Percentiles rank a stretch among this genome's conserved stretches.
These are phyloP conservation scores for Triplophysa rosa DNA, from an alignment of 2,113 vertebrate species.

Conservation along the genomic window DNA sequence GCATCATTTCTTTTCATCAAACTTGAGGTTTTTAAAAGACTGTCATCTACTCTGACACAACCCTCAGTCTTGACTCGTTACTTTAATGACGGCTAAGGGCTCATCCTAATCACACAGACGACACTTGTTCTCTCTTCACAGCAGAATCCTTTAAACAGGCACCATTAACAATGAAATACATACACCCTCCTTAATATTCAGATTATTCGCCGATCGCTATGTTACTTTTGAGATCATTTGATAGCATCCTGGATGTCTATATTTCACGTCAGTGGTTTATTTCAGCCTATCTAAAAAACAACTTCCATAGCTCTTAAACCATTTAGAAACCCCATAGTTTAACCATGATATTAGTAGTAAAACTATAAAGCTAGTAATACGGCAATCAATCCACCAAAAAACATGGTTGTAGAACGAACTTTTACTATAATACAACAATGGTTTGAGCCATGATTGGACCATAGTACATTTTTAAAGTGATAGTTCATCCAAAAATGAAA, in stretches of 20 bases:
- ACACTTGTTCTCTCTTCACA: slow-evolving; percentile 13
- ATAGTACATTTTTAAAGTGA: no score
- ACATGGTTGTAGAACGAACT: no score
- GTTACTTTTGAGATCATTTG: no score
- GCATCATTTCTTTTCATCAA: slow-evolving; percentile 31
- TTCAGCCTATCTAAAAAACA: neutral
- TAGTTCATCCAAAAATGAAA: no score
- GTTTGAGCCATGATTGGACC: no score
- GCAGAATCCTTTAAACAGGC: neutral
- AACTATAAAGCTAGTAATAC: neutral
- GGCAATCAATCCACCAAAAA: neutral
- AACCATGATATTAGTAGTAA: neutral
- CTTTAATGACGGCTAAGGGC: slow-evolving; percentile 38
- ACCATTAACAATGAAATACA: no score
- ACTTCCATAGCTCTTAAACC: neutral
- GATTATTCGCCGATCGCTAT: no score
- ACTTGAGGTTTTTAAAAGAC: neutral
- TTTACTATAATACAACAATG: neutral
- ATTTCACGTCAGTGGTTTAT: neutral
- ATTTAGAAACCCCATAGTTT: neutral
- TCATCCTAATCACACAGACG: slow-evolving; percentile 14
- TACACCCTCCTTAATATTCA: no score
- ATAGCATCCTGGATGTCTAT: no score
- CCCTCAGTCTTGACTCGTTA: slow-evolving; percentile 32
- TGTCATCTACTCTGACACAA: slow-evolving; percentile 20